Conservation (phyloP, 1,140 invertebrate genomes). For the Drosophila pandora region DNA sequence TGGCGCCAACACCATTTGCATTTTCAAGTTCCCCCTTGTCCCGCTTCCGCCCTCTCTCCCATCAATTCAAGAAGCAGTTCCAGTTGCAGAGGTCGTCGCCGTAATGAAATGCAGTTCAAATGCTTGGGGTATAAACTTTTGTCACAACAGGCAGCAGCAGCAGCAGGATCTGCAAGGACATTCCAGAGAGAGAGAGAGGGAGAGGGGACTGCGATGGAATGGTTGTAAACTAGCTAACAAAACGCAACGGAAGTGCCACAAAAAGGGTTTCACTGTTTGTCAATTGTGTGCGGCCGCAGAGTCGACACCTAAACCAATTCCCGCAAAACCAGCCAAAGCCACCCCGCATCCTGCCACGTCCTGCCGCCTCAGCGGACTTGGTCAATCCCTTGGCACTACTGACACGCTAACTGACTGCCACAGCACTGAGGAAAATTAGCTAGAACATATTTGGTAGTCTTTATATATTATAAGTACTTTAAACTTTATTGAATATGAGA, state of each 20-base stretch:
- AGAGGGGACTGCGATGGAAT: not conserved
- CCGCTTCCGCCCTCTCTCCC: not conserved
- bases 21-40: slow-evolving; percentile 25
- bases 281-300: slow-evolving; percentile 73
- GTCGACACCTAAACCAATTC: slow-evolving; percentile 68
- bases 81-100: slow-evolving; percentile 24
- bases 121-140: slow-evolving; percentile 78
- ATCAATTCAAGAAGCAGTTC: slow-evolving; percentile 30
- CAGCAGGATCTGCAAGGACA: slow-evolving; percentile 16
- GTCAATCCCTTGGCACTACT: slow-evolving; percentile 52
- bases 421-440: slow-evolving; percentile 6
- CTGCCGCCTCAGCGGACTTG: slow-evolving; percentile 13
- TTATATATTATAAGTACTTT: no score
- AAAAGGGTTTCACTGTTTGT: slow-evolving; percentile 81
- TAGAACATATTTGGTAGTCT: not conserved
- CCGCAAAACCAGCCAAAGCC: slow-evolving; percentile 36
- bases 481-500: no score
- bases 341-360: slow-evolving; percentile 10
- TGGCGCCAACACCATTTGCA: slow-evolving; percentile 80
- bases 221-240: slow-evolving; percentile 77
- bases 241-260: slow-evolving; percentile 78
- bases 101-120: slow-evolving; percentile 82
- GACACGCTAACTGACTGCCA: slow-evolving; percentile 47
- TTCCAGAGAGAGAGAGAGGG: not conserved
- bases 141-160: slow-evolving; percentile 51